Evolutionary conservation across 2,113 vertebrate species (phyloP), one percentile per base, ranked within the genome.

Genomic region (Pampusana beccarii): DNA sequence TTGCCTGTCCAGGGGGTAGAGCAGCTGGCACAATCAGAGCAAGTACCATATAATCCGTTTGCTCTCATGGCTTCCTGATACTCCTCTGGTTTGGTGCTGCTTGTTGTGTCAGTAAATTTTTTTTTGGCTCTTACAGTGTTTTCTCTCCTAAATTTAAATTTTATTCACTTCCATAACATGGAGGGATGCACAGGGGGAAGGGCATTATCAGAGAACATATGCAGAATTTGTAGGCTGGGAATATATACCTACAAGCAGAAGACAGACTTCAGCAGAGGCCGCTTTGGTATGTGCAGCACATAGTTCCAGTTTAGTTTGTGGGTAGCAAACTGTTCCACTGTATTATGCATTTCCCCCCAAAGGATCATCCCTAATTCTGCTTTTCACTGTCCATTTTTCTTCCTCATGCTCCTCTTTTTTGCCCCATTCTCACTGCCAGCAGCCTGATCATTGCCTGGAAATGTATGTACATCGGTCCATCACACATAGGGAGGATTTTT

Each of bases 1-100:
- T 15, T 81, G 33, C 34, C 71, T 0, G 0, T 26, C 16, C 66
- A n/a, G 26, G 2, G 4, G 31, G 34, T 29, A 34, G 31, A 51
- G 77, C 48, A 58, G 77, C 72, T 84, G 83, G 50, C 86, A 53
- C 46, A 51, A 14, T 44, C 46, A 26, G 58, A 73, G 73, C n/a
- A 73, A 54, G 11, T 46, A 58, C 64, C 58, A 21, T 46, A 58
- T 56, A 81, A 82, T 57, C 53, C n/a, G 13, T 66, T 92, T 7
- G 25, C 18, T 80, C 5, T 44, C 21, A 7, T 87, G 65, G 8
- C 13, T 86, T 77, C 36, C 50, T 66, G n/a, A 29, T 58, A 10
- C 9, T 66, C 13, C 38, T 75, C 31, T 34, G 33, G 46, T 46
- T 51, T 66, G 46, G 11, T 50, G 40, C 25, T 3, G 3, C 64